phyloP scores from a whole-genome alignment of 1,140 invertebrate species.

The Stegodyphus dumicola region DNA sequence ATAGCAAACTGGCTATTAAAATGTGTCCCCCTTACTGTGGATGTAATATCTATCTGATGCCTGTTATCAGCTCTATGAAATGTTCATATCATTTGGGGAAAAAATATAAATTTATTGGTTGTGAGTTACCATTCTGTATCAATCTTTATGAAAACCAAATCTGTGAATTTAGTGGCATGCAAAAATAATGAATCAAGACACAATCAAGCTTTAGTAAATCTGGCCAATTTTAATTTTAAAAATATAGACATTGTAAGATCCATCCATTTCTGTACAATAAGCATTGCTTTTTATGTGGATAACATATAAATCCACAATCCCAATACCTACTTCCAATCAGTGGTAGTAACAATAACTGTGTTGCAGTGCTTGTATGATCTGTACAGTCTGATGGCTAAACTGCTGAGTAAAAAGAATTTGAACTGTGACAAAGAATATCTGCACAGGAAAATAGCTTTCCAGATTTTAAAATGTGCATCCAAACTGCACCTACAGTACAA shows the following conservation, averaged over 20 bases:
- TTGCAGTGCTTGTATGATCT: conserved; percentile 45
- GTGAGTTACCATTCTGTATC: no score
- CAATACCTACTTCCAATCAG: conserved; percentile 18
- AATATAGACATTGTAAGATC: conserved; percentile 59
- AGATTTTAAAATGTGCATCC: neutral
- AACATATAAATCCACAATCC: conserved; percentile 19
- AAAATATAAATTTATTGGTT: no score
- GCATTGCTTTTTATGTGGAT: conserved; percentile 20
- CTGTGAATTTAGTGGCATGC: no score
- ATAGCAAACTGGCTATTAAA: no score
- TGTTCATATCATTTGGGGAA: no score
- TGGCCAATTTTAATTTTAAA: conserved; percentile 62
- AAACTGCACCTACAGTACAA: neutral
- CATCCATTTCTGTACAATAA: conserved; percentile 61
- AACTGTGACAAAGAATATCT: neutral
- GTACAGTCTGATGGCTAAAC: conserved; percentile 57
- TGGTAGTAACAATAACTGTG: conserved; percentile 34
- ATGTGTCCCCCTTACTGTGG: no score
- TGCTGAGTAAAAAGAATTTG: conserved; percentile 17
- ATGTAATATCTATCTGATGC: no score
- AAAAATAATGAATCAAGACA: neutral
- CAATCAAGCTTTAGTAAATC: conserved; percentile 47
- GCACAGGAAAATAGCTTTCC: neutral
- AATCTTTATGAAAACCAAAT: no score
- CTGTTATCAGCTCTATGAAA: no score